Evolutionary conservation across 2,113 vertebrate genomes (phyloP), one percentile per base, ranked within the genome.

Genomic region (Pleuronectes platessa): DNA sequence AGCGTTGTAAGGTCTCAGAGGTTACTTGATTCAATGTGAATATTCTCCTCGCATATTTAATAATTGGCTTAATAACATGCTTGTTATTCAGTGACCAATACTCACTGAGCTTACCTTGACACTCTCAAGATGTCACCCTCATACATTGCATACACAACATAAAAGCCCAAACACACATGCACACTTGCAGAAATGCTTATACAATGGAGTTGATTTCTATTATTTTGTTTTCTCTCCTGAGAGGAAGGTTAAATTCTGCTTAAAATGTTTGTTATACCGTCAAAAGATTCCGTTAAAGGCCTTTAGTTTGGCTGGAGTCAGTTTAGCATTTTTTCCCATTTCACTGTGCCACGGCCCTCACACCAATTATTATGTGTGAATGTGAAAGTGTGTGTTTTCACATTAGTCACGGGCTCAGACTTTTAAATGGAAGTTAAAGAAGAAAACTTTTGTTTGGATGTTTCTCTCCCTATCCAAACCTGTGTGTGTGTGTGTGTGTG

Each of bases 81-180:
- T 74, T 81, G 59, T 67, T 68, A 86, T 79, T 89, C 81, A 67
- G 69, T 83, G 82, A 77, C 72, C 78, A 74, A 56, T 78, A 79
- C 47, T 68, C 65, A 64, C 27, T 59, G 17, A 72, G 45, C 74
- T 83, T 78, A 76, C 75, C 82, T 82, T 89, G 78, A 88, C 82
- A 76, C 47, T 55, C 55, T 61, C 35, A 72, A 69, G 63, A 81
- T 85, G 70, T 70, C 74, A 65, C 20, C 45, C 3, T 20, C 47
- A 20, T 66, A 47, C 61, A 60, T 71, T 24, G 68, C 72, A 61
- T 23, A 14, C 4, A 23, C 73, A 64, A 17, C 75, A 70, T 56
- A 80, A 68, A 58, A 61, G 59, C 74, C 45, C 42, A 51, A 68
- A 63, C 70, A 27, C 67, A 60, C 35, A 72, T 17, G 31, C 40